phyloP scores from a whole-genome alignment of 2,888 invertebrate species.

The Synergus japonicus region DNA sequence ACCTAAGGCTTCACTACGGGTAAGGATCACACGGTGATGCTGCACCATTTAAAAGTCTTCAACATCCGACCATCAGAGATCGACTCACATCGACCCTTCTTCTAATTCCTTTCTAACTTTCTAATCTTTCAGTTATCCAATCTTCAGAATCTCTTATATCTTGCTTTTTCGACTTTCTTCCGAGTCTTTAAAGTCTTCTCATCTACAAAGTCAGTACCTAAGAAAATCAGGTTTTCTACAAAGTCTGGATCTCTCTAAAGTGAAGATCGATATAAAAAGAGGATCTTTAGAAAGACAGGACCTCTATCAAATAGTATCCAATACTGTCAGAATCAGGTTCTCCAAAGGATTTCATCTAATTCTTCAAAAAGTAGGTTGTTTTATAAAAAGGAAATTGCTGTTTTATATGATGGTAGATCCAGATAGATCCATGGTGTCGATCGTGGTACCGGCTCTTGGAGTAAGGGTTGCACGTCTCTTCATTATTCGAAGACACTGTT shows the following conservation, averaged over 20 bases:
- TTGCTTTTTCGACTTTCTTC: not conserved
- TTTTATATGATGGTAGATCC: not conserved
- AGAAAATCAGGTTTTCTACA: not conserved
- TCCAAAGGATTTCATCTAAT: not conserved
- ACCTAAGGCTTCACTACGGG: conserved; percentile 71
- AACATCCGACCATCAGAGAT: conserved; percentile 49
- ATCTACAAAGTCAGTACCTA: not conserved
- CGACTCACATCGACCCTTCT: conserved; percentile 32
- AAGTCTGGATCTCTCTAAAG: not conserved
- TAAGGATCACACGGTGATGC: conserved; percentile 65
- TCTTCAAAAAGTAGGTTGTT: not conserved
- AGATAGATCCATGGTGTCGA: conserved; percentile 11
- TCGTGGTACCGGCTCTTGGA: conserved; percentile 6
- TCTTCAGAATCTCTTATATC: not conserved
- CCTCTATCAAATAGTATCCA: conserved; percentile 10
- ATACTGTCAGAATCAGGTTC: not conserved
- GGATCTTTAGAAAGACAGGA: not conserved
- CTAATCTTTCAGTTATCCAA: conserved; percentile 1
- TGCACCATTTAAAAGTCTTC: conserved; percentile 73
- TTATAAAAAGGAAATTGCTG: conserved; percentile 4
- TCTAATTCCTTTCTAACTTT: conserved; percentile 15
- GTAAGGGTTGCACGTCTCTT: conserved; percentile 13
- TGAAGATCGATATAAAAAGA: not conserved
- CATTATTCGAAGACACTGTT: conserved; percentile 26
- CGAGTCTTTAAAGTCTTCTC: not conserved